phyloP scores from a whole-genome alignment of 2,888 invertebrate genomes.

The Folsomia manolachei region DNA sequence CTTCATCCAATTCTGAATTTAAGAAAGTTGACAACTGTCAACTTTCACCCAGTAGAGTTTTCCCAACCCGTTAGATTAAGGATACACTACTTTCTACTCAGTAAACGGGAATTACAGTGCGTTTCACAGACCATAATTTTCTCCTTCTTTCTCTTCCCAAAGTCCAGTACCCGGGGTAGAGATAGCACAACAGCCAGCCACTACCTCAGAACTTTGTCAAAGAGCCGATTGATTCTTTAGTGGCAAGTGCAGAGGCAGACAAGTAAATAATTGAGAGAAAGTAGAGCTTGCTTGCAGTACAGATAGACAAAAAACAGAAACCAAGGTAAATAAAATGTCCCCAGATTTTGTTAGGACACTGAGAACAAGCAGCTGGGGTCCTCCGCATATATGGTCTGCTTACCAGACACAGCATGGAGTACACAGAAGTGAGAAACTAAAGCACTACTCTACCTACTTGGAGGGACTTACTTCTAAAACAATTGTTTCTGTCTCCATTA shows the following conservation, averaged over 20 bases:
- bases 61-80: neutral
- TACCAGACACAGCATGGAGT: neutral
- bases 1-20: neutral
- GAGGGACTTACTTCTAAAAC: neutral
- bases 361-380: constrained; percentile 19
- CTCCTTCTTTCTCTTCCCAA: neutral
- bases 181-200: neutral
- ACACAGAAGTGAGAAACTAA: neutral
- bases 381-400: neutral
- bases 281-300: neutral
- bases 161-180: neutral
- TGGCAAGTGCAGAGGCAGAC: neutral
- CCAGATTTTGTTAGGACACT: neutral
- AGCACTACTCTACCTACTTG: too few species aligned
- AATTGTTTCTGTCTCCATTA: neutral
- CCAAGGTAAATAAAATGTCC: neutral
- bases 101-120: too few species aligned
- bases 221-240: neutral
- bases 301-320: neutral
- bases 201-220: neutral
- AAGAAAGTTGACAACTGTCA: neutral
- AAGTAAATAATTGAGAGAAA: neutral
- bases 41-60: neutral
- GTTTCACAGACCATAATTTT: neutral
- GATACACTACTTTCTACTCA: too few species aligned